A percentile compares a stretch with the other conserved stretches of the same genome.
phyloP scores from a whole-genome alignment of 2,888 invertebrate species.

The Palloptera scutellata region DNA sequence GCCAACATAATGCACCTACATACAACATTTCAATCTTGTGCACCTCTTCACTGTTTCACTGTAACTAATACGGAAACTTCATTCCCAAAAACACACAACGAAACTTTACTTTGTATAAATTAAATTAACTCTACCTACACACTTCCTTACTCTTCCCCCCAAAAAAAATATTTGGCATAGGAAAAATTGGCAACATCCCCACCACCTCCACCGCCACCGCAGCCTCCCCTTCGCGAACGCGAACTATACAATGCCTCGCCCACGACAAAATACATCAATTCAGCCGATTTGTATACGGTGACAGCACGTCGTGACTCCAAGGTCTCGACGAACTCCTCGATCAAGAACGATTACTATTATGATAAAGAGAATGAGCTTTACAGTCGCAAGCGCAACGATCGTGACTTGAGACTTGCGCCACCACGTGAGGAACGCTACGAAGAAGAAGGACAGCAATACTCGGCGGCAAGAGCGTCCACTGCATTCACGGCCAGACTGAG shows the following conservation, averaged over 20 bases:
- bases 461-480: constrained; percentile 40
- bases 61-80: constrained; percentile 3
- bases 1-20: too few species aligned
- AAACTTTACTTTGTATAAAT: not conserved
- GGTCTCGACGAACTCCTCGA: constrained; percentile 49
- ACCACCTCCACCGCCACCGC: constrained; percentile 51
- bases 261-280: constrained; percentile 55
- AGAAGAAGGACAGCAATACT: constrained; percentile 35
- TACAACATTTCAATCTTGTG: too few species aligned
- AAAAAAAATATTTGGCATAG: constrained; percentile 36
- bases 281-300: constrained; percentile 57
- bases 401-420: constrained; percentile 56
- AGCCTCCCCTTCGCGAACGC: constrained; percentile 46
- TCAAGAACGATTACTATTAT: constrained; percentile 61
- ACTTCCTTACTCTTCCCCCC: constrained; percentile 8
- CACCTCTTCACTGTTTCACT: constrained; percentile 2
- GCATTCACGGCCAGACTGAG: constrained; percentile 51
- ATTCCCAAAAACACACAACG: constrained; percentile 8
- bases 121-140: constrained; percentile 10
- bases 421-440: constrained; percentile 60
- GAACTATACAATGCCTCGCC: constrained; percentile 52
- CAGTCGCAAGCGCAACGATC: constrained; percentile 51
- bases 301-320: constrained; percentile 58
- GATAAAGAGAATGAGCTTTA: constrained; percentile 64
- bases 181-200: constrained; percentile 50